These are phyloP conservation scores for Sphenodon punctatus DNA, from an alignment of 2,797 vertebrate genomes.

Conservation along the genomic window DNA sequence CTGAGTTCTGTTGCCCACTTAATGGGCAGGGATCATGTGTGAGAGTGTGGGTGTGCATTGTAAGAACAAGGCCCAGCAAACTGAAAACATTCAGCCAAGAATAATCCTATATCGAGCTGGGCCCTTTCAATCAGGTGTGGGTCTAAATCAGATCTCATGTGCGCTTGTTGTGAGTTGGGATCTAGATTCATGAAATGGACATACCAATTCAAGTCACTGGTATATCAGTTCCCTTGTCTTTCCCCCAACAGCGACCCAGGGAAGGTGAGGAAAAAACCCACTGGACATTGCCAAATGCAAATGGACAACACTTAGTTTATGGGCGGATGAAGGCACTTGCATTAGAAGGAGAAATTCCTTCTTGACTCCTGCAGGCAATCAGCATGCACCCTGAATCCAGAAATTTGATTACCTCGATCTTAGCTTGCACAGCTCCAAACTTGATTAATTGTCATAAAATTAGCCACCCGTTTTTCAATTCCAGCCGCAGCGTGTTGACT, in stretches of 20 bases:
- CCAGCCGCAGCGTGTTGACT: slow-evolving; percentile 60
- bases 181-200: not conserved
- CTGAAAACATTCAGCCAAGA: not conserved
- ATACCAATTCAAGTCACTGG: not conserved
- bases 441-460: slow-evolving; percentile 70
- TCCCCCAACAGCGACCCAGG: not conserved
- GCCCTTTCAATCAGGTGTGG: not conserved
- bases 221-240: not conserved
- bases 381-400: slow-evolving; percentile 17
- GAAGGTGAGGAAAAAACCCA: not conserved
- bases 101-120: not conserved
- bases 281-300: not conserved
- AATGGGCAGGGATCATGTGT: not conserved
- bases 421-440: slow-evolving; percentile 39
- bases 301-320: accelerated
- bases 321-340: too few species aligned
- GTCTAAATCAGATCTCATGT: not conserved
- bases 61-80: not conserved
- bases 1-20: not conserved
- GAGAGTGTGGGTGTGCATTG: not conserved
- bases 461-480: slow-evolving; percentile 70
- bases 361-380: not conserved
- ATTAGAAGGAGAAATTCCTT: slow-evolving; percentile 1
- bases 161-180: not conserved
- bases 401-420: slow-evolving; percentile 51